Conservation (phyloP, 2,888 invertebrate genomes). For the Portevinia maculata region DNA sequence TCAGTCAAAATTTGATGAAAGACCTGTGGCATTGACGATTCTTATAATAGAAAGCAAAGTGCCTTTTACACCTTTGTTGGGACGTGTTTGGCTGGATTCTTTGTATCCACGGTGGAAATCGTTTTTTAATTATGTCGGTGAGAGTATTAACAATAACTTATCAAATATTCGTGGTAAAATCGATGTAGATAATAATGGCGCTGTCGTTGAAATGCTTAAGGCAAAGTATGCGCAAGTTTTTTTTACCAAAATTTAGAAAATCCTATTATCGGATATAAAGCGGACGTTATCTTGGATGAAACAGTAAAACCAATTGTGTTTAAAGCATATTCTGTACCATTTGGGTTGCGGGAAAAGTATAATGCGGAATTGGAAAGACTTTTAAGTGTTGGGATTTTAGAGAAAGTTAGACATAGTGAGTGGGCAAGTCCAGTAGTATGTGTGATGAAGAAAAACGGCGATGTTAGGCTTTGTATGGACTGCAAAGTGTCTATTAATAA, state of each 20-base stretch:
- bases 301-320: conserved; percentile 33
- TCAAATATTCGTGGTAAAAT: neutral
- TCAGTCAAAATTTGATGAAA: conserved; percentile 8
- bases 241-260: conserved; percentile 37
- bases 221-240: conserved; percentile 22
- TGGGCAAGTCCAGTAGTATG: conserved; percentile 24
- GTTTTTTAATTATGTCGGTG: neutral
- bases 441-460: conserved; percentile 25
- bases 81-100: conserved; percentile 17
- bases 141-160: conserved; percentile 1
- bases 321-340: conserved; percentile 21
- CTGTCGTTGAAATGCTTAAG: conserved; percentile 1
- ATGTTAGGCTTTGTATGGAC: conserved; percentile 24
- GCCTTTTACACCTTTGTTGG: conserved; percentile 24
- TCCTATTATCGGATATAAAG: conserved; percentile 29
- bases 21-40: conserved; percentile 1
- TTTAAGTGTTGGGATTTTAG: conserved; percentile 19
- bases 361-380: conserved; percentile 12
- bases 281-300: conserved; percentile 26
- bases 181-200: neutral
- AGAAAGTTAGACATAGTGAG: conserved; percentile 23
- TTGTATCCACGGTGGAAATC: conserved; percentile 17
- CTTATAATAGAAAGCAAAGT: conserved; percentile 17
- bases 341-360: conserved; percentile 18
- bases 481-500: conserved; percentile 35